Percentiles rank a stretch among this genome's conserved stretches.
These are phyloP conservation scores for Lypha dubia DNA, from an alignment of 2,888 invertebrate species.

Conservation along the genomic window DNA sequence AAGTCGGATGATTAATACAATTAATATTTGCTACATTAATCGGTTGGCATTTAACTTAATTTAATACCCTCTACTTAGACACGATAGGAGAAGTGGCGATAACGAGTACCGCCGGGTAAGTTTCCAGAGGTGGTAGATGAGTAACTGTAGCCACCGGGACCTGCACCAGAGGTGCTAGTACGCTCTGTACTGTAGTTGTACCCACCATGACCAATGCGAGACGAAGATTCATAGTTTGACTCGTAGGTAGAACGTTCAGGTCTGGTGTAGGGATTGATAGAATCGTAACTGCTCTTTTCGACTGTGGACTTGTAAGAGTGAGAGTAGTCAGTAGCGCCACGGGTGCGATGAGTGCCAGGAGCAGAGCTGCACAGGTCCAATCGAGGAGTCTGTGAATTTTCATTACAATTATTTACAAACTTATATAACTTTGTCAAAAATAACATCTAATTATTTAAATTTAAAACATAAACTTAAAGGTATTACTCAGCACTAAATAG, in stretches of 20 bases:
- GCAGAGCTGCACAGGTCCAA: conserved; percentile 93
- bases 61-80: conserved; percentile 85
- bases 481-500: conserved; percentile 3
- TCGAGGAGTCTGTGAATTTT: conserved; percentile 91
- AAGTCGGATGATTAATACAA: conserved; percentile 28
- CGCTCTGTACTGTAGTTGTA: conserved; percentile 91
- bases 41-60: background rate
- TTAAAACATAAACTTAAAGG: conserved; percentile 1
- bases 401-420: conserved; percentile 57
- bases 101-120: conserved; percentile 91
- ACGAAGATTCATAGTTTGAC: conserved; percentile 88
- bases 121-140: conserved; percentile 90
- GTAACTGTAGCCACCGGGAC: conserved; percentile 93
- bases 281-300: conserved; percentile 84
- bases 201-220: conserved; percentile 89
- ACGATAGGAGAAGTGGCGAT: conserved; percentile 94
- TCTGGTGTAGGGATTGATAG: conserved; percentile 85
- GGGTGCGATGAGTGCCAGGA: conserved; percentile 86
- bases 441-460: background rate
- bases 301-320: conserved; percentile 90
- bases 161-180: conserved; percentile 87
- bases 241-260: conserved; percentile 88
- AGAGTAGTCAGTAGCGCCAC: conserved; percentile 92
- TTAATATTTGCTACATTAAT: background rate
- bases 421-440: background rate